Conservation (phyloP, 2,797 vertebrate genomes). For the Protonibea diacanthus region DNA sequence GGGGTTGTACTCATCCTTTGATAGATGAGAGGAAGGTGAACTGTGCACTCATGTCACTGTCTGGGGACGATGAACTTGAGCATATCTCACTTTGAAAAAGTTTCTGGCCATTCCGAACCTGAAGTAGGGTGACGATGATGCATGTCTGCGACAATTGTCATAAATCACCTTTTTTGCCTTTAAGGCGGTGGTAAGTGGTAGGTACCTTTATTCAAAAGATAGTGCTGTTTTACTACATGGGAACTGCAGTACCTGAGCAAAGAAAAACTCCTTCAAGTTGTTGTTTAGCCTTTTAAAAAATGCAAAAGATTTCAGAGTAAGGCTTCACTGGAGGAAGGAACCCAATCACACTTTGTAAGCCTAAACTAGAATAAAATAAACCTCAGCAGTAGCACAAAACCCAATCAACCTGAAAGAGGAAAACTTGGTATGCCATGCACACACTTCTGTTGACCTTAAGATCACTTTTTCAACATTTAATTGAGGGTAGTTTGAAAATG, state of each 20-base stretch:
- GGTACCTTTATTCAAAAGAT: conserved; percentile 46
- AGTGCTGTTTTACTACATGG: conserved; percentile 6
- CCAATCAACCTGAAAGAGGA: conserved; percentile 42
- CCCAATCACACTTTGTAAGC: conserved; percentile 40
- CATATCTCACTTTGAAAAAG: conserved; percentile 70
- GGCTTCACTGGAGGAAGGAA: conserved; percentile 42
- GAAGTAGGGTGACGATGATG: conserved; percentile 76
- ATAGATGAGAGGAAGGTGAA: conserved; percentile 80
- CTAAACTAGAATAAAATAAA: conserved; percentile 48
- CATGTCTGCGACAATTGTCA: conserved; percentile 69
- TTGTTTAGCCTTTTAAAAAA: conserved; percentile 56
- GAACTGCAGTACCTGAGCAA: conserved; percentile 26
- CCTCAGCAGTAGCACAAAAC: conserved; percentile 38
- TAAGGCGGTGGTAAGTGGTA: conserved; percentile 38
- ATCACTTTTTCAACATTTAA: conserved; percentile 66
- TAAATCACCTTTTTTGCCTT: conserved; percentile 74
- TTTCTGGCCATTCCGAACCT: conserved; percentile 58
- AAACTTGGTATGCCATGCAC: conserved; percentile 43
- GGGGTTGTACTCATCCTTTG: conserved; percentile 68
- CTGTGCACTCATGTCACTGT: conserved; percentile 71
- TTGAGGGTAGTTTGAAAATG: conserved; percentile 59
- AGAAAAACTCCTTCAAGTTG: conserved; percentile 38
- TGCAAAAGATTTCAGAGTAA: conserved; percentile 29
- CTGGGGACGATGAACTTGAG: conserved; percentile 74
- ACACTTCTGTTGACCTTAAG: conserved; percentile 54